Evolutionary conservation across 2,888 invertebrate genomes (phyloP).

Genomic region (Pyrgus malvae): DNA sequence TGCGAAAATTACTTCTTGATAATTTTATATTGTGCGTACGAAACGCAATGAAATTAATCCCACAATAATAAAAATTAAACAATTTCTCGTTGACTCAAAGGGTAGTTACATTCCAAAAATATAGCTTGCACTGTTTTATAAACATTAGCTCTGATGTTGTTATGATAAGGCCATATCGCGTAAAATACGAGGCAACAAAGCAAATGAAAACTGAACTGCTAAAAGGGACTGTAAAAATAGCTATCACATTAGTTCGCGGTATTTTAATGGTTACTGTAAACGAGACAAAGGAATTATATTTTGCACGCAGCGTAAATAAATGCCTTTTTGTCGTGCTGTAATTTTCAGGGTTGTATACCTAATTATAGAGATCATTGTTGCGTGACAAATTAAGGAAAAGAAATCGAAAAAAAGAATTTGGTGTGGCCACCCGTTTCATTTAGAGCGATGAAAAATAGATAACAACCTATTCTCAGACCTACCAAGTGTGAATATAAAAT

Average conservation of each 20-base stretch:
- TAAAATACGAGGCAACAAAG: conserved; percentile 1
- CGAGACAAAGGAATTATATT: not conserved
- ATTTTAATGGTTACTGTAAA: not conserved
- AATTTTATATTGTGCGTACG: too few relatives aligned
- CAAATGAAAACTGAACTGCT: conserved; percentile 3
- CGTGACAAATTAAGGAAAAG: too few relatives aligned
- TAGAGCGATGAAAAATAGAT: too few relatives aligned
- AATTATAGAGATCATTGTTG: too few relatives aligned
- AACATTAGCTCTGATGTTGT: conserved; percentile 1
- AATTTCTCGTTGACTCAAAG: conserved; percentile 11
- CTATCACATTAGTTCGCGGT: not conserved
- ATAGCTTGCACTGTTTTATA: not conserved
- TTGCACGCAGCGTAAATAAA: not conserved
- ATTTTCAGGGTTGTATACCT: not conserved
- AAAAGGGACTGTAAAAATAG: conserved; percentile 6
- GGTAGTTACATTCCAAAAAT: conserved; percentile 1
- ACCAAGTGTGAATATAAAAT: too few relatives aligned
- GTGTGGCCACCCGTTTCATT: too few relatives aligned
- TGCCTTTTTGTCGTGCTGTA: too few relatives aligned
- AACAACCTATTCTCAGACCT: too few relatives aligned
- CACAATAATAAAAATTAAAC: too few relatives aligned
- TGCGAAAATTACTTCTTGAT: too few relatives aligned
- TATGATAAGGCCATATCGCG: conserved; percentile 8
- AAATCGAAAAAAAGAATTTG: too few relatives aligned
- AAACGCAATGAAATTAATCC: too few relatives aligned